Evolutionary conservation across 2,113 vertebrate species (phyloP).

Genomic region (Tyto alba): DNA sequence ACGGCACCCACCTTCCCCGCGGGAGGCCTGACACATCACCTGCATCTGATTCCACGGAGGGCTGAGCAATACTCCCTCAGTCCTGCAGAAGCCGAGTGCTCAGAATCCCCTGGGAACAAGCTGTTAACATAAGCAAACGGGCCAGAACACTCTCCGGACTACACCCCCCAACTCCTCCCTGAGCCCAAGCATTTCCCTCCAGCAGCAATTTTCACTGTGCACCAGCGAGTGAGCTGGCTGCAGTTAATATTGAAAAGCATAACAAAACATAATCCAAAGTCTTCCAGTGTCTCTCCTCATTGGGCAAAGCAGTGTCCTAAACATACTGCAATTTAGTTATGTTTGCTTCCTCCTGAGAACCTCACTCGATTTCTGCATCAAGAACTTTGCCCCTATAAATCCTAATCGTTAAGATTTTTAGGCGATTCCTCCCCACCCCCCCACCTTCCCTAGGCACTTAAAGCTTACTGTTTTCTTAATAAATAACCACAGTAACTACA

Average conservation of each 20-base stretch:
- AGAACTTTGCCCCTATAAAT: constrained; percentile 9
- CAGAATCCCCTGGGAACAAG: background rate
- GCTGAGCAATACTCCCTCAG: background rate
- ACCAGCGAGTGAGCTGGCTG: background rate
- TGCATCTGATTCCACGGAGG: background rate
- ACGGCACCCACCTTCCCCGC: rapidly evolving
- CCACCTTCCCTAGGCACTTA: constrained; percentile 71
- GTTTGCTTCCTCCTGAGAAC: background rate
- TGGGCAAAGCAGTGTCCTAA: constrained; percentile 1
- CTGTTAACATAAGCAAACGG: background rate
- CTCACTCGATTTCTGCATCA: background rate
- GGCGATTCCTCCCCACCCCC: background rate
- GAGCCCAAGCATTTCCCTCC: background rate
- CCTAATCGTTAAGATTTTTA: background rate
- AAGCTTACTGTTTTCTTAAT: constrained; percentile 56
- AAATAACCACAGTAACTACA: constrained; percentile 53
- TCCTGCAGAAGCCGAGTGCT: background rate
- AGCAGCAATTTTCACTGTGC: background rate
- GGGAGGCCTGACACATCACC: background rate
- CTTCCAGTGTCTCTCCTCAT: constrained; percentile 46
- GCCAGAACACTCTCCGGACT: background rate
- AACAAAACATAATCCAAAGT: background rate
- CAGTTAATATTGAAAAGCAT: background rate
- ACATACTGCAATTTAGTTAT: background rate
- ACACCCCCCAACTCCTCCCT: background rate